Base-by-base conservation (phyloP, 2,888 invertebrate species). In the Schizotus pectinicornis region DNA sequence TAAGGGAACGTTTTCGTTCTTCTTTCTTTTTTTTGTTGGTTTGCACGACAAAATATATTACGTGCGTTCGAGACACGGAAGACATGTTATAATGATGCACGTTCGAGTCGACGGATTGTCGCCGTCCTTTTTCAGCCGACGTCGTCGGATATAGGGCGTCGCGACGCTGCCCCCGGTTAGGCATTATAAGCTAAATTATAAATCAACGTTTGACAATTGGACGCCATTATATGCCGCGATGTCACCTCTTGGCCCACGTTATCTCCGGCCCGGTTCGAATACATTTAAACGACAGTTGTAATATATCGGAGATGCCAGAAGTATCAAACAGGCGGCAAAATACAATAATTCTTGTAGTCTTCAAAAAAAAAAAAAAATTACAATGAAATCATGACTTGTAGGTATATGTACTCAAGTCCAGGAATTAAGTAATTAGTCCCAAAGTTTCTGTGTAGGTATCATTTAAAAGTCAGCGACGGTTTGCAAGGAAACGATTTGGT, bases 151-250 rank as follows among this genome's bases (percentile, higher is more conserved):
- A 53, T 61, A 49, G 7, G 54, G 49, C 50, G 52, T 50, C 22
- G 22, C 22, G 22, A 22, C 22, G 22, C 22, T 22, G 22, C 22
- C 22, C 22, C 22, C 22, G 62, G 59, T 55, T 51, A 52, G 55
- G 65, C 62, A 61, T 56, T 56, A 56, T 22, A 62, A 58, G 60
- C 62, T 59, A 72, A 70, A 70, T 72, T 70, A 71, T 74, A 74
- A 74, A 74, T 74, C 74, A 74, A 65, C 65, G 64, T 74, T 73
- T 74, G 74, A 74, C 73, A 73, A 70, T 72, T 65, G 68, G 70
- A 69, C 71, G 74, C 74, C 72, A 72, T 75, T 74, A 74, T 67
- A 61, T 65, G 63, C 70, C 68, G 74, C 67, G 74, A 75, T 70
- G 73, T 75, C 74, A 75, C 74, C 72, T 71, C 57, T 65, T 72